Evolutionary conservation across 2,888 invertebrate genomes (phyloP), one percentile per base, ranked within the genome.

Genomic region (Conistra vaccinii): DNA sequence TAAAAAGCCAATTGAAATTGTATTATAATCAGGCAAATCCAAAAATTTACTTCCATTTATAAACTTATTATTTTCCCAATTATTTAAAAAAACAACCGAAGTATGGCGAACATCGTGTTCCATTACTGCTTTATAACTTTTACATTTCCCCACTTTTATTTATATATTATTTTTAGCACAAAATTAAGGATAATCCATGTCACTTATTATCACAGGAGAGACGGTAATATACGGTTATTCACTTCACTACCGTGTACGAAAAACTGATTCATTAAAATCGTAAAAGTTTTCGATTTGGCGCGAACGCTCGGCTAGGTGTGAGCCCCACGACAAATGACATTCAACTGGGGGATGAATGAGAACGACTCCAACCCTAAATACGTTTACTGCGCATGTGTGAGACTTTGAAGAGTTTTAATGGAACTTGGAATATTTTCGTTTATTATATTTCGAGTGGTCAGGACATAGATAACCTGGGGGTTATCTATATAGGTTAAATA

Each of bases 41-140:
- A 94, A 90, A 93, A 92, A 88, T 94, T 93, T 93, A 95, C 95
- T 93, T 96, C 96, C 96, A 96, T 96, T 96, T 95, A 96, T 95
- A 88, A 90, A 93, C 90, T 84, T 88, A 90, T 89, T 77, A 76
- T 62, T 84, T 89, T 84, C 69, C 86, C 88, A 88, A 91, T 85
- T 87, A 89, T 92, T 94, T 90, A 95, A 89, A 90, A 91, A 89
- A 92, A 90, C 88, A 88, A 88, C 85, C 78, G 87, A 88, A 87
- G 85, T 86, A 76, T 83, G 72, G 80, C 80, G 84, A 76, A 86
- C 95, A 95, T 95, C 89, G 84, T 94, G 91, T 94, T 95, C 95
- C 96, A 95, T 95, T 89, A 94, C 94, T 94, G 89, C 89, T 86
- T 87, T 87, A 84, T 53, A 82, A 61, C 35, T 69, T 42, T 69